Evolutionary conservation across 2,113 vertebrate species (phyloP), one percentile per base, ranked within the genome.

Genomic region (Galbula dea): DNA sequence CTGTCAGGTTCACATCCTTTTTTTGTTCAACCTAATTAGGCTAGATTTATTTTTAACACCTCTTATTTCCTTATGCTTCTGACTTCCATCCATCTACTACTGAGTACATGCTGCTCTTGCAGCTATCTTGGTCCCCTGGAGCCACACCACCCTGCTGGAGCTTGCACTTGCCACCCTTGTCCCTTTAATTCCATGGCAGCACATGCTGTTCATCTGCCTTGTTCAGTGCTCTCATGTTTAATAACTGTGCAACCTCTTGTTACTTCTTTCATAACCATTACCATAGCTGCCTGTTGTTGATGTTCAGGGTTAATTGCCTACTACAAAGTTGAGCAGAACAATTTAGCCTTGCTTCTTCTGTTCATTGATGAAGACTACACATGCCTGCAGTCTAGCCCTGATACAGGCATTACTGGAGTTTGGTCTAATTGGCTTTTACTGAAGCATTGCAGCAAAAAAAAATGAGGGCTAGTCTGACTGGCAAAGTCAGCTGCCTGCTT

Each of bases 1-100:
- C 81, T 90, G 74, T 84, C 69, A 71, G 43, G 21, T 93, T 80
- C 72, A 58, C 10, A 1, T 78, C 61, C 30, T 66, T 45, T 54
- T 65, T 32, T 68, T 67, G 84, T 66, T 55, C 59, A 83, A 62
- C 52, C 61, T 96, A 78, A 96, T 90, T 75, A 95, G 61, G 36
- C 86, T 88, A 66, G 86, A 96, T 94, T 96, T 94, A 93, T 95
- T 94, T 96, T 90, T 96, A 93, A 86, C 7, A 0, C 54, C 81
- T 45, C 73, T 72, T 93, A 75, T 94, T 95, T 84, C 83, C 58
- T 61, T 58, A 62, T 17, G 2, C 86, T 84, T 90, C 86, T 93
- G 86, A 78, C 86, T 94, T 86, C 80, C 73, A 88, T 93, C 85
- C 63, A 59, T 90, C 51, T 43, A 86, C 76, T 80, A 80, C 86